phyloP scores from a whole-genome alignment of 30 jellyfish, hydroid and myxozoan genomes.

The Aurelia aurita region DNA sequence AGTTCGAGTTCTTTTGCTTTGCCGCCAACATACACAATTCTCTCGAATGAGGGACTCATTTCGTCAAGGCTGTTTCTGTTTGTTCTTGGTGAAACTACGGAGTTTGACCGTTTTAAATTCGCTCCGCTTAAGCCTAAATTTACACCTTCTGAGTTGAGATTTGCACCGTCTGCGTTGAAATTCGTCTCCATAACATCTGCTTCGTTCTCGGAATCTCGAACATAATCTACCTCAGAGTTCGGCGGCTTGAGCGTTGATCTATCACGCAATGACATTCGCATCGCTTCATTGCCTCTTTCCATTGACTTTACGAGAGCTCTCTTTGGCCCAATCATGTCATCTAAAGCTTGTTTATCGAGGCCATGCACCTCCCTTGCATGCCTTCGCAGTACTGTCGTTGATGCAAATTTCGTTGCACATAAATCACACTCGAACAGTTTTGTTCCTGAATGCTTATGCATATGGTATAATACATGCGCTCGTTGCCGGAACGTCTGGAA shows the following conservation, averaged over 20 bases:
- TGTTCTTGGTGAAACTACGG: too few relatives aligned
- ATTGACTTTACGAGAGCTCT: not conserved
- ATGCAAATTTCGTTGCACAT: not conserved
- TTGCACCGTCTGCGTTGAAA: too few relatives aligned
- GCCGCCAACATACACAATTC: too few relatives aligned
- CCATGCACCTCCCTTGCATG: constrained; percentile 27
- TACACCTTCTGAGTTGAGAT: too few relatives aligned
- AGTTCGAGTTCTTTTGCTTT: too few relatives aligned
- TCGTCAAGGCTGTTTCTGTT: too few relatives aligned
- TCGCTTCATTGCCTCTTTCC: not conserved
- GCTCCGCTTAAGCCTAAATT: too few relatives aligned
- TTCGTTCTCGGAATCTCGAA: not conserved
- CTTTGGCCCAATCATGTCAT: constrained; percentile 7
- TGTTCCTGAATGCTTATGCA: constrained; percentile 16
- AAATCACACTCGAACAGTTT: constrained; percentile 1
- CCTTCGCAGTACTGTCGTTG: constrained; percentile 14
- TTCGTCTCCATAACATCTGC: not conserved
- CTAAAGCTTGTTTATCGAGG: constrained; percentile 3
- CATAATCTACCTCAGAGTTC: not conserved
- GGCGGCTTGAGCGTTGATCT: not conserved
- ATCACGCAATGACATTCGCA: not conserved
- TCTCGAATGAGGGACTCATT: too few relatives aligned
- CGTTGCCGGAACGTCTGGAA: constrained; percentile 18
- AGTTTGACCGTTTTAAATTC: too few relatives aligned
- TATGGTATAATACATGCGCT: constrained; percentile 23